Evolutionary conservation across 2,113 vertebrate species (phyloP).

Genomic region (Xenus cinereus): DNA sequence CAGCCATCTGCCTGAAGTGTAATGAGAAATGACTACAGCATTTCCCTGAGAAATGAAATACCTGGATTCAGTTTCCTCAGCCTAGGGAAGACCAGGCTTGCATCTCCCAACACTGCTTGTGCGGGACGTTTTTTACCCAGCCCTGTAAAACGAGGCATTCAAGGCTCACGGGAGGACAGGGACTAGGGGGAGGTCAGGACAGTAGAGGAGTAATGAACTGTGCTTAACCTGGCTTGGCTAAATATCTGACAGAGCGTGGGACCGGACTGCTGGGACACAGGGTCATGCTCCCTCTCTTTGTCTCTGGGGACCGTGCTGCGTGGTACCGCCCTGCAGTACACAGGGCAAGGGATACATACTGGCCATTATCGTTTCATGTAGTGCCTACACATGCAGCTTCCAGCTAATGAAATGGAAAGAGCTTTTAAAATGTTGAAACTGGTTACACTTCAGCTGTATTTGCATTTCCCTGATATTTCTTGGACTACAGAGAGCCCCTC

Average conservation of each 20-base stretch:
- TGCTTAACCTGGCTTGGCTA: background rate
- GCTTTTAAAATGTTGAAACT: background rate
- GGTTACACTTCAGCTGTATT: background rate
- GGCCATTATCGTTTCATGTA: background rate
- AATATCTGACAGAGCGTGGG: background rate
- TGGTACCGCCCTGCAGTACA: background rate
- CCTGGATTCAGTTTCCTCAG: background rate
- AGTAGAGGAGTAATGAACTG: background rate
- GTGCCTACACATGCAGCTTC: background rate
- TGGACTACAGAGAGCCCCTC: background rate
- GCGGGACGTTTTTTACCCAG: background rate
- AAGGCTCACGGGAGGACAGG: background rate
- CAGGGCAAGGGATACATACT: background rate
- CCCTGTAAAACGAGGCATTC: accelerated
- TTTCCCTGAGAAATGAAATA: background rate
- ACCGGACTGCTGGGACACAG: background rate
- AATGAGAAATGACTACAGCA: background rate
- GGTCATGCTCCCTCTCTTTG: background rate
- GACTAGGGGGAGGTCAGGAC: background rate
- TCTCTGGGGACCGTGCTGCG: accelerated
- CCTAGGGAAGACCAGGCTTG: background rate
- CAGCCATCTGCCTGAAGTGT: background rate
- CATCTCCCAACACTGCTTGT: background rate
- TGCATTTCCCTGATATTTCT: background rate
- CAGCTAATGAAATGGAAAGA: background rate